Evolutionary conservation across 2,113 vertebrate genomes (phyloP).

Genomic region (Dipodomys spectabilis): DNA sequence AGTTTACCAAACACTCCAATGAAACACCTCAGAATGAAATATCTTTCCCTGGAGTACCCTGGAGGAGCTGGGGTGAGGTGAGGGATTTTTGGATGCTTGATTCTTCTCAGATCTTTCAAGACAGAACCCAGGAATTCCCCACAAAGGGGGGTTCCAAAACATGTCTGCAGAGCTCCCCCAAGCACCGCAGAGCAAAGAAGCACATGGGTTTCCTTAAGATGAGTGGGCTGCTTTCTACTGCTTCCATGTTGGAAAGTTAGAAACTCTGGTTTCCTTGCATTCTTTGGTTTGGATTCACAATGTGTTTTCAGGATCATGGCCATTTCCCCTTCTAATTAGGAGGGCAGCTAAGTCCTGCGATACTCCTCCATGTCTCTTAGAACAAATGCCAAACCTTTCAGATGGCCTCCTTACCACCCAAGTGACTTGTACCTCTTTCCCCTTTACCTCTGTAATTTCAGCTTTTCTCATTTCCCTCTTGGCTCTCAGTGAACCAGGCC

Average conservation of each 20-base stretch:
- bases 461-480: background rate
- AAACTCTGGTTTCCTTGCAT: background rate
- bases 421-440: background rate
- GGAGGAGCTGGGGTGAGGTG: background rate
- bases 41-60: background rate
- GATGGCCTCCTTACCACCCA: fast-evolving
- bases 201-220: background rate
- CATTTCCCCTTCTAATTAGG: background rate
- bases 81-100: conserved; percentile 21
- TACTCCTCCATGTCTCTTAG: background rate
- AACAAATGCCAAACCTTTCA: background rate
- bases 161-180: background rate
- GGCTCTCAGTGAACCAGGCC: background rate
- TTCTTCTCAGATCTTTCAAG: conserved; percentile 47
- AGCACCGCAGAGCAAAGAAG: background rate
- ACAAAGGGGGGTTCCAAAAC: background rate
- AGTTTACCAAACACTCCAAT: conserved; percentile 68
- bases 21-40: conserved; percentile 32
- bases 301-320: background rate
- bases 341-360: background rate
- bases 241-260: background rate
- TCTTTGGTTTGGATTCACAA: conserved; percentile 26
- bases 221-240: background rate
- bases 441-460: background rate
- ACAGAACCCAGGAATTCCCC: conserved; percentile 29